Evolutionary conservation across 2,888 invertebrate species (phyloP).

Genomic region (Ormyrus labotus): DNA sequence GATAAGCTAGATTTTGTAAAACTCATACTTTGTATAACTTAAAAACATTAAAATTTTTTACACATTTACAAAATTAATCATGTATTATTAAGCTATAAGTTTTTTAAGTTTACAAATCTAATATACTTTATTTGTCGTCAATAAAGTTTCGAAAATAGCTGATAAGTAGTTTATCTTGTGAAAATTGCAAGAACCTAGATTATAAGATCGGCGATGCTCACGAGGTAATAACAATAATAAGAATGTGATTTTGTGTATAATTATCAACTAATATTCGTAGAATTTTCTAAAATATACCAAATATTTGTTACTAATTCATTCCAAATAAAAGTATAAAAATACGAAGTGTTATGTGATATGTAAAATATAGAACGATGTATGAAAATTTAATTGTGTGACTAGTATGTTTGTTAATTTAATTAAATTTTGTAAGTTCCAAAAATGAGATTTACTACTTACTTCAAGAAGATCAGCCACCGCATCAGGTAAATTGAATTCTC

Average conservation of each 20-base stretch:
- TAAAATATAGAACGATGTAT: not conserved
- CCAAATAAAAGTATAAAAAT: conserved; percentile 17
- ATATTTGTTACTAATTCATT: conserved; percentile 34
- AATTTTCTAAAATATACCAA: conserved; percentile 27
- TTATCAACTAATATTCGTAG: conserved; percentile 7
- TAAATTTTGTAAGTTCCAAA: conserved; percentile 19
- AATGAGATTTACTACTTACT: conserved; percentile 63
- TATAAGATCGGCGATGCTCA: not conserved
- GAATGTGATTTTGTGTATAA: conserved; percentile 3
- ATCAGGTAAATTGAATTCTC: conserved; percentile 96
- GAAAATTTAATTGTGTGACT: conserved; percentile 11
- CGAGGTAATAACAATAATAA: not conserved
- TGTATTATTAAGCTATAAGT: too few species aligned
- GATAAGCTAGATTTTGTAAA: too few species aligned
- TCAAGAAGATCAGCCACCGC: conserved; percentile 88
- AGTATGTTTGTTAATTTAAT: conserved; percentile 13
- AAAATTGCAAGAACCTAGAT: not conserved
- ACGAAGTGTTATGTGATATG: too few species aligned
- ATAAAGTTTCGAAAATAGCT: too few species aligned
- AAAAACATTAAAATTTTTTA: too few species aligned
- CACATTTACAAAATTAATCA: too few species aligned
- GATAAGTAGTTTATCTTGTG: not conserved
- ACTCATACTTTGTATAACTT: too few species aligned
- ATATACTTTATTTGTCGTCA: too few species aligned
- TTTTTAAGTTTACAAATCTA: too few species aligned